Base-by-base conservation (phyloP, 2,113 vertebrate genomes). In the Prionailurus bengalensis region DNA sequence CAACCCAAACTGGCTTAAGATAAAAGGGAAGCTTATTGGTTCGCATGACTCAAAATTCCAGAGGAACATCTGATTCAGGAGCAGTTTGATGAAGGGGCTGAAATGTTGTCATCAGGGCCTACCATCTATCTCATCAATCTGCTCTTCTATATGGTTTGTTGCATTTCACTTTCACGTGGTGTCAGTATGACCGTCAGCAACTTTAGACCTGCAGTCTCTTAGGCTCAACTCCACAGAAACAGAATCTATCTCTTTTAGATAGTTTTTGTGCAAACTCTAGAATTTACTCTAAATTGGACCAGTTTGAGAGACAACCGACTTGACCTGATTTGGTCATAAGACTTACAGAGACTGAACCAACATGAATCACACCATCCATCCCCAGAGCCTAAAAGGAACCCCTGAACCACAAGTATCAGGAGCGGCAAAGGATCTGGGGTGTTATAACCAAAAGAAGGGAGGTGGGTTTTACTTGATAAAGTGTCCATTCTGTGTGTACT, bases 251-350 rank as follows among this genome's bases (percentile, higher is more conserved):
- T 65, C 17, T 71, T 58, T 66, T 1, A 82, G 55, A 12, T 36
- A 84, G 27, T 48, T 92, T 92, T 29, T 66, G 17, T n/a, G 68
- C 16, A 81, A 84, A 84, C 33, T 19, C 58, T 76, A 92, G 74
- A 27, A 39, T 73, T 97, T 58, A 61, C 42, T 76, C 68, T 71
- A 92, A 71, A 74, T 9, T 76, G 51, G 23, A 78, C 55, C 21
- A 11, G 10, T 84, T 29, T 85, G 73, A 78, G 91, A 61, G 39
- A 83, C 13, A 51, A 65, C 70, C 78, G 61, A 91, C n/a, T n/a
- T 51, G 39, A 63, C 61, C 33, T 48, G 11, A 66, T 71, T 65
- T 81, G 23, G 81, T 91, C 29, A 65, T 31, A 39, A 93, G 76
- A 45, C 39, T 74, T 74, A 61, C 31, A 81, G 36, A 14, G 42